Evolutionary conservation across 2,797 vertebrate species (phyloP).

Genomic region (Scomberomorus guttatus): DNA sequence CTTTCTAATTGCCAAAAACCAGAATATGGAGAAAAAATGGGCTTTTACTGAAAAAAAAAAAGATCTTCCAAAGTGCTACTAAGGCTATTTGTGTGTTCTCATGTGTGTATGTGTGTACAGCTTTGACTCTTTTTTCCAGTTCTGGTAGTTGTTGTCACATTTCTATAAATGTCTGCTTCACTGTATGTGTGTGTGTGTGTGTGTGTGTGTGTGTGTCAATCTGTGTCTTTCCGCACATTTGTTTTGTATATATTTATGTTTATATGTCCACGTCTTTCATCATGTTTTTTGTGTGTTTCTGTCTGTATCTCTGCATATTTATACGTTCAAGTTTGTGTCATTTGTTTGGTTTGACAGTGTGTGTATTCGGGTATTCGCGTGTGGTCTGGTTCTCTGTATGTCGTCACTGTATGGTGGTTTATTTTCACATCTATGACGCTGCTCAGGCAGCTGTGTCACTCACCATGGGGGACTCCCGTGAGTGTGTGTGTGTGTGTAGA

Average conservation of each 20-base stretch:
- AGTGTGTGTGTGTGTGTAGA: conserved; percentile 18
- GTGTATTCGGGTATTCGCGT: conserved; percentile 9
- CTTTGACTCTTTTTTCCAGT: background rate
- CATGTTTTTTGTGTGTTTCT: conserved; percentile 61
- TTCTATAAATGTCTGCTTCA: background rate
- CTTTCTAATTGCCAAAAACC: background rate
- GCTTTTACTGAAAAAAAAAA: conserved; percentile 36
- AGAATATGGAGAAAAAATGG: conserved; percentile 9
- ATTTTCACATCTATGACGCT: conserved; percentile 66
- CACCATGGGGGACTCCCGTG: conserved; percentile 29
- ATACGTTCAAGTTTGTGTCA: conserved; percentile 52
- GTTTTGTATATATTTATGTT: conserved; percentile 28
- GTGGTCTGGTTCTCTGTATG: conserved; percentile 50
- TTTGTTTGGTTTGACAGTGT: conserved; percentile 50
- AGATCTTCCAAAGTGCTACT: background rate
- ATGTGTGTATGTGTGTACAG: conserved; percentile 8
- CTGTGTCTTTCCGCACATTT: conserved; percentile 19
- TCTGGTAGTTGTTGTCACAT: background rate
- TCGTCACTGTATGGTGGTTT: conserved; percentile 63
- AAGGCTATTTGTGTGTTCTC: background rate
- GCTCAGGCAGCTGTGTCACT: conserved; percentile 54
- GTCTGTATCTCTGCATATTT: conserved; percentile 53
- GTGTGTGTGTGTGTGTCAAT: background rate
- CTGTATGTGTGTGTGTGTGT: background rate
- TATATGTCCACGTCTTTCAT: conserved; percentile 38